These are phyloP conservation scores for Chironomus tentans DNA, from an alignment of 2,888 invertebrate genomes.

Conservation along the genomic window DNA sequence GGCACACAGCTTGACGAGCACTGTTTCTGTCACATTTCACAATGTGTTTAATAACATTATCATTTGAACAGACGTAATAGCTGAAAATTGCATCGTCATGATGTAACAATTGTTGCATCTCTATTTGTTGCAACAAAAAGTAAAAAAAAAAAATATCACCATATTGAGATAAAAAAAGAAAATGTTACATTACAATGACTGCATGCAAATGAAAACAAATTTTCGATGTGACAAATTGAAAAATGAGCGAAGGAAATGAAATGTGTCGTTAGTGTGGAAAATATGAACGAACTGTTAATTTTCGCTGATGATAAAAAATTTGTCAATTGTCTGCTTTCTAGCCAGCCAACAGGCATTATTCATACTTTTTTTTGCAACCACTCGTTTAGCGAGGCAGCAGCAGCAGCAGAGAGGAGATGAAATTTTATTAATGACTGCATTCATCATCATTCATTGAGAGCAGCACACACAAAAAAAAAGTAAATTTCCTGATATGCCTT, in stretches of 20 bases:
- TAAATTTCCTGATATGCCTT: neutral
- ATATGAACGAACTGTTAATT: conserved; percentile 7
- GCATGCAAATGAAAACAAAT: neutral
- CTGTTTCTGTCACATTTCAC: no score
- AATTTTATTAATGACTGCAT: neutral
- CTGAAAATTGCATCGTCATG: neutral
- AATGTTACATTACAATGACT: neutral
- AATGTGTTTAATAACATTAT: neutral
- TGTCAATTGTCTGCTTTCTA: conserved; percentile 11
- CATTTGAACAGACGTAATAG: neutral
- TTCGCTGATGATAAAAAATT: conserved; percentile 4
- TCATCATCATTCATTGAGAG: no score
- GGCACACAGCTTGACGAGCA: no score
- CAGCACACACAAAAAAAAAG: neutral
- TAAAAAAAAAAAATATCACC: no score
- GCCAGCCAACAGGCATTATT: neutral
- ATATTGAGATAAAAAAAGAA: no score
- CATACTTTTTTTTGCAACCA: neutral
- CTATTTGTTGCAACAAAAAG: neutral
- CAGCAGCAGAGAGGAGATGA: neutral
- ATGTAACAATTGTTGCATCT: neutral
- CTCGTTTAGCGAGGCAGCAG: no score
- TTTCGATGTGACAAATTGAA: conserved; percentile 20
- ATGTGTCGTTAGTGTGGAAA: neutral
- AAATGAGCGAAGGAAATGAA: conserved; percentile 14